Conservation (phyloP, 2,888 invertebrate species). For the Acleris sparsana region DNA sequence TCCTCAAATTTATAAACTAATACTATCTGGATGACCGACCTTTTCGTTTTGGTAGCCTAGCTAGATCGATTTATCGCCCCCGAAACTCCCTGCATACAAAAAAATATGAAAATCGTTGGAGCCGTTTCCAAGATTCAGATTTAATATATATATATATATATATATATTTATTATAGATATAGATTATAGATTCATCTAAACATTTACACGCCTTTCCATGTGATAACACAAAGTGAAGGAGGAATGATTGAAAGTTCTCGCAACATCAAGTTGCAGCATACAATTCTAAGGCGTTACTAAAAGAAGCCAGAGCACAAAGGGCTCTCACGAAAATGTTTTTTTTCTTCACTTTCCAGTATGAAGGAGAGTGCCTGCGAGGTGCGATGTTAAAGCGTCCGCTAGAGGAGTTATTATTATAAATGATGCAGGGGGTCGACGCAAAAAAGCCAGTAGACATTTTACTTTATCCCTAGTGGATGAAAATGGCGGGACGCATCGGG, state of each 20-base stretch:
- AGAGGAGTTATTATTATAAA: conserved; percentile 70
- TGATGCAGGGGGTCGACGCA: conserved; percentile 62
- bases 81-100: too few relatives aligned
- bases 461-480: conserved; percentile 50
- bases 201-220: neutral
- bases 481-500: conserved; percentile 50
- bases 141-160: too few relatives aligned
- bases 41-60: too few relatives aligned
- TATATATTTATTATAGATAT: too few relatives aligned
- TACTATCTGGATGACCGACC: too few relatives aligned
- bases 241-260: conserved; percentile 3
- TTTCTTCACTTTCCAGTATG: conserved; percentile 52
- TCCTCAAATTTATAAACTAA: too few relatives aligned
- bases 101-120: too few relatives aligned
- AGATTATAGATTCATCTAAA: neutral
- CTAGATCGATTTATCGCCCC: too few relatives aligned
- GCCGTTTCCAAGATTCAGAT: too few relatives aligned
- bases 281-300: conserved; percentile 50
- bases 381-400: conserved; percentile 63
- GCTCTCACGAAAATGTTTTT: conserved; percentile 54
- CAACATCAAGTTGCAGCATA: conserved; percentile 35
- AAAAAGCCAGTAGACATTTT: conserved; percentile 47
- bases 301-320: conserved; percentile 55
- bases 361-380: conserved; percentile 60
- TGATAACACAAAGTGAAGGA: neutral